phyloP scores from a whole-genome alignment of 1,140 invertebrate species.

The Mercenaria mercenaria region DNA sequence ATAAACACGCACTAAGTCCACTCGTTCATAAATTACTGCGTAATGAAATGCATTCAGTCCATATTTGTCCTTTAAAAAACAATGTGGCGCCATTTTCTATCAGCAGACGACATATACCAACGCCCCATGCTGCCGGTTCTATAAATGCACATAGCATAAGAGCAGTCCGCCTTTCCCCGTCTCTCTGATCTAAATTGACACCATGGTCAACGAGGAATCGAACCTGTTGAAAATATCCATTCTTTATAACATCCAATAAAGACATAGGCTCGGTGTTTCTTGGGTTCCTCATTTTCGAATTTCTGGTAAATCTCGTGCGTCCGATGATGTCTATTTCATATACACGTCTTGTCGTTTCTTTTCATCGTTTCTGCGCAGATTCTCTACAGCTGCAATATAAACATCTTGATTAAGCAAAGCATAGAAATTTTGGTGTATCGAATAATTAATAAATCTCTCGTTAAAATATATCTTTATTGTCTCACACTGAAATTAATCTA shows the following conservation, averaged over 20 bases:
- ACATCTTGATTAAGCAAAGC: too few relatives aligned
- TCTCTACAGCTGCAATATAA: not conserved
- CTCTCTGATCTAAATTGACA: conserved; percentile 74
- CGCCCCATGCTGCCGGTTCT: conserved; percentile 78
- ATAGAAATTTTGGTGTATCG: too few relatives aligned
- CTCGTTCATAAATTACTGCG: conserved; percentile 78
- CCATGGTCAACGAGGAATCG: conserved; percentile 76
- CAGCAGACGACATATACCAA: conserved; percentile 78
- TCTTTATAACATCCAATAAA: conserved; percentile 76
- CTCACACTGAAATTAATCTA: too few relatives aligned
- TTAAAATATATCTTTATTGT: too few relatives aligned
- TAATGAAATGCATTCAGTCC: conserved; percentile 83
- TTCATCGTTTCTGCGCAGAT: not conserved
- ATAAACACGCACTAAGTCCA: conserved; percentile 75
- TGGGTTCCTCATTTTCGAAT: conserved; percentile 42
- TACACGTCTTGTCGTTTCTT: not conserved
- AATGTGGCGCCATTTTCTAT: conserved; percentile 81
- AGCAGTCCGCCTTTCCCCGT: conserved; percentile 74
- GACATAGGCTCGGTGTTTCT: conserved; percentile 33
- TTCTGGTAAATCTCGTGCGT: not conserved
- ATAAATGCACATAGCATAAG: conserved; percentile 81
- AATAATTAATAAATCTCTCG: too few relatives aligned
- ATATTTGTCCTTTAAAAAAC: conserved; percentile 70
- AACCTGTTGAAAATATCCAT: conserved; percentile 81
- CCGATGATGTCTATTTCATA: not conserved